A percentile compares a stretch with the other conserved stretches of the same genome.
These are phyloP conservation scores for Cremastinae sp. DNA, from an alignment of 2,888 invertebrate genomes.

Conservation along the genomic window DNA sequence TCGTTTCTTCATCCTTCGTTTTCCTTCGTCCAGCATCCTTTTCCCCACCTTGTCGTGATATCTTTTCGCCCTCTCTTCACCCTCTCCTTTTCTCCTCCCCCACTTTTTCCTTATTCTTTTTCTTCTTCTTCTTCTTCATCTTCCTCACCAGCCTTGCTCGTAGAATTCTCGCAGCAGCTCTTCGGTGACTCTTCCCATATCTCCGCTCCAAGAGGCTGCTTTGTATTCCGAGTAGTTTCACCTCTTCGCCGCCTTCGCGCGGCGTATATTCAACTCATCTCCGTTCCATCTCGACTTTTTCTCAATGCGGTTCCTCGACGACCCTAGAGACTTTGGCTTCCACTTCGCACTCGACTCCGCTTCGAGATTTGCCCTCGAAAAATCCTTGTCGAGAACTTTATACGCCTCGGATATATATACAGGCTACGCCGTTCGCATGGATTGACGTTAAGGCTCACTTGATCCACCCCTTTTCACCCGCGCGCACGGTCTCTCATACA, in stretches of 20 bases:
- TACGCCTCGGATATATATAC: background rate
- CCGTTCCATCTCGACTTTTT: slow-evolving; percentile 42
- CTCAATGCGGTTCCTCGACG: slow-evolving; percentile 43
- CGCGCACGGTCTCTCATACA: slow-evolving; percentile 19
- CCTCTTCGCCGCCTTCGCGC: slow-evolving; percentile 65
- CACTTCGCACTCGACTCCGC: slow-evolving; percentile 54
- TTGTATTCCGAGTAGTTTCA: slow-evolving; percentile 77
- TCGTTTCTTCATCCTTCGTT: slow-evolving; percentile 59
- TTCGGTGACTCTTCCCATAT: slow-evolving; percentile 20
- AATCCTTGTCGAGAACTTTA: slow-evolving; percentile 51
- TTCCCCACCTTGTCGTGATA: slow-evolving; percentile 39
- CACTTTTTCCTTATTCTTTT: slow-evolving; percentile 34
- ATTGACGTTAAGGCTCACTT: slow-evolving; percentile 75
- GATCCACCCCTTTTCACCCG: slow-evolving; percentile 75
- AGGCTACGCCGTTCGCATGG: slow-evolving; percentile 64
- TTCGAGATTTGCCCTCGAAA: slow-evolving; percentile 51
- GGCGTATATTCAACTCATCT: slow-evolving; percentile 42
- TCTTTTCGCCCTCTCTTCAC: slow-evolving; percentile 46
- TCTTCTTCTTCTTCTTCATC: slow-evolving; percentile 22
- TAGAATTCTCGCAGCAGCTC: slow-evolving; percentile 14
- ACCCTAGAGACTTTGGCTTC: slow-evolving; percentile 56
- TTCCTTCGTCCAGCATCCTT: slow-evolving; percentile 51
- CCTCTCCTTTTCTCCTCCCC: slow-evolving; percentile 49
- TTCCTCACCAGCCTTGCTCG: slow-evolving; percentile 15
- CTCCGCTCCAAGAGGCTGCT: slow-evolving; percentile 68